Conservation (phyloP, 2,113 vertebrate species). For the human (Homo sapiens) region DNA sequence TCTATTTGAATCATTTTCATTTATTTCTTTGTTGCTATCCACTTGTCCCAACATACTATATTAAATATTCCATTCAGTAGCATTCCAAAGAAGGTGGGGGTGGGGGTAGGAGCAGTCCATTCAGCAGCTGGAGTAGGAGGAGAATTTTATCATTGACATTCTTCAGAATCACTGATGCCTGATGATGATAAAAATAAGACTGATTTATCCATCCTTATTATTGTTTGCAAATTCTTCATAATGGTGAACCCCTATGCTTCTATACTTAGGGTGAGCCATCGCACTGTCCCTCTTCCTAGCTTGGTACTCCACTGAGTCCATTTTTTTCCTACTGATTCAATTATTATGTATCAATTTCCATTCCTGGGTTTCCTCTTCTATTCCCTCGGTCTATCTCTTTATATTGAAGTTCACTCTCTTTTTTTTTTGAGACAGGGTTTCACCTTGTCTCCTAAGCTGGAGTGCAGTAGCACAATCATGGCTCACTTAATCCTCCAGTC, state of each 20-base stretch:
- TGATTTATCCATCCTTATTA: neutral
- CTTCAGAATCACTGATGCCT: neutral
- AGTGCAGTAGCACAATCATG: no score
- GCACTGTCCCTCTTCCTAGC: neutral
- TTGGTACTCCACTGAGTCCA: neutral
- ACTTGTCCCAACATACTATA: neutral
- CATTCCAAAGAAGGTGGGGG: neutral
- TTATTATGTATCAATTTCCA: neutral
- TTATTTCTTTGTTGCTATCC: neutral
- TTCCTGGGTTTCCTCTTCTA: conserved; percentile 1
- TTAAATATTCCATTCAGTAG: neutral
- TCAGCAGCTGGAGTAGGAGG: neutral
- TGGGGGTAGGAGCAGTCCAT: neutral
- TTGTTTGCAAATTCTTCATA: neutral
- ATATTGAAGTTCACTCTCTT: neutral
- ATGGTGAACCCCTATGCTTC: neutral
- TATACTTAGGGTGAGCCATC: neutral
- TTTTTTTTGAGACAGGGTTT: no score
- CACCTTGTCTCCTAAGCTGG: no score
- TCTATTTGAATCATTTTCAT: neutral
- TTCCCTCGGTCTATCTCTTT: neutral
- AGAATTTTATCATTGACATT: neutral
- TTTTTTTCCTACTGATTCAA: neutral
- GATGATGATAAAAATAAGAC: neutral
- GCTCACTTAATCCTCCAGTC: no score